Evolutionary conservation across 2,888 invertebrate species (phyloP), one percentile per base, ranked within the genome.

Genomic region (Sesia bembeciformis): DNA sequence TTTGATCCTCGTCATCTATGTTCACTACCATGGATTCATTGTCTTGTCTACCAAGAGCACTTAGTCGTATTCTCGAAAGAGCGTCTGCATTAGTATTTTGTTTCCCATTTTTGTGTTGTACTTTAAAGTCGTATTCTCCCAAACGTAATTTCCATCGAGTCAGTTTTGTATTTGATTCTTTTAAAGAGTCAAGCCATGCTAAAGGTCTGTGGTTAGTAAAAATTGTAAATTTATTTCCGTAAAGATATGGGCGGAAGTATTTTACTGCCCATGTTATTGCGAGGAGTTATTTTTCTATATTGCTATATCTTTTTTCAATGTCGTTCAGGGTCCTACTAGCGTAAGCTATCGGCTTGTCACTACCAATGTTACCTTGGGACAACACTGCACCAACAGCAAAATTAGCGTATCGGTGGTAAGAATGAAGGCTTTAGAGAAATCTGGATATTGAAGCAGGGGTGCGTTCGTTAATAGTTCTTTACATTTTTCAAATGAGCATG

Each of bases 61-160:
- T 59, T 53, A 64, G 39, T 53, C 55, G 52, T 23, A 63, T 58
- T 39, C 63, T 40, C 3, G 64, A 63, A 6, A 64, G 53, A 4
- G 63, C 62, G 38, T 63, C 63, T n/a, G 67, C 68, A 52, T 72
- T 68, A 3, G 57, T 59, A 55, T 72, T 72, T 53, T 65, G 55
- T 58, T 61, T 61, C 4, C 72, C 70, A 4, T 62, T 60, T 63
- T 68, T 73, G 52, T 69, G 60, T n/a, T n/a, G n/a, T n/a, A n/a
- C n/a, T n/a, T n/a, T n/a, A n/a, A n/a, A n/a, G n/a, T n/a, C n/a
- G n/a, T n/a, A n/a, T n/a, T n/a, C n/a, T n/a, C n/a, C n/a, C n/a
- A n/a, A n/a, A n/a, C n/a, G n/a, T n/a, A n/a, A n/a, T n/a, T n/a
- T n/a, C n/a, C n/a, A n/a, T n/a, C n/a, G n/a, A n/a, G n/a, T n/a